Base-by-base conservation (phyloP, 53 echinoderm and acorn worm species). In the Henricia sp. region DNA sequence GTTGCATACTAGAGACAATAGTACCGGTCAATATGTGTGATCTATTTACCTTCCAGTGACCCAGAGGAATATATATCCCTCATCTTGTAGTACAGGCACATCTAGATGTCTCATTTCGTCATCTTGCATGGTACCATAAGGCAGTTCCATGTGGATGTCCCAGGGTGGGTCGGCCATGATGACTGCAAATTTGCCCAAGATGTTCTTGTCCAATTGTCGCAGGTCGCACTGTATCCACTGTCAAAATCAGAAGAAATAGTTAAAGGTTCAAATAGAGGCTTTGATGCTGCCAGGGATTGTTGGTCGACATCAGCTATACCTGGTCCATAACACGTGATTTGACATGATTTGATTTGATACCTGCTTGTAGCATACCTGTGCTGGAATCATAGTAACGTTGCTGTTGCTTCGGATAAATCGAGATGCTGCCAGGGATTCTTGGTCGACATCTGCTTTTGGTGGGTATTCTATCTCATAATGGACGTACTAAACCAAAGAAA, bases 81-180 rank as follows among this genome's bases (percentile, higher is more conserved):
- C 96, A 34, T 96, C 96, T 57, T 96, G 96, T 37, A 96, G 54
- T 77, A 83, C 68, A 16, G 97, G 97, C 25, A 94, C 88, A 43
- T 92, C 86, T 3, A 97, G 88, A 14, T 90, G 88, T 42, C 94
- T 92, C 97, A 97, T 97, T 84, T 97, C 97, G 44, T 97, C 97
- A 48, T 97, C 97, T 68, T 97, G 97, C 97, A 97, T 97, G 41
- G 97, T 97, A 35, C 97, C 97, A 44, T 97, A 97, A 5, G 97
- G 97, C 35, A 97, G 72, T 78, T 97, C 97, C 97, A 97, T 97
- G 89, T 97, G 97, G 34, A 97, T 97, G 20, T 97, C 97, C 97
- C 97, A 97, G 9, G 97, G 97, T 50, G 97, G 97, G 65, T 97
- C 97, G 0, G 97, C 97, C 97, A 96, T 96, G 76, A 96, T 90